Conservation (phyloP, 2,113 vertebrate genomes). For the Urocolius indicus region DNA sequence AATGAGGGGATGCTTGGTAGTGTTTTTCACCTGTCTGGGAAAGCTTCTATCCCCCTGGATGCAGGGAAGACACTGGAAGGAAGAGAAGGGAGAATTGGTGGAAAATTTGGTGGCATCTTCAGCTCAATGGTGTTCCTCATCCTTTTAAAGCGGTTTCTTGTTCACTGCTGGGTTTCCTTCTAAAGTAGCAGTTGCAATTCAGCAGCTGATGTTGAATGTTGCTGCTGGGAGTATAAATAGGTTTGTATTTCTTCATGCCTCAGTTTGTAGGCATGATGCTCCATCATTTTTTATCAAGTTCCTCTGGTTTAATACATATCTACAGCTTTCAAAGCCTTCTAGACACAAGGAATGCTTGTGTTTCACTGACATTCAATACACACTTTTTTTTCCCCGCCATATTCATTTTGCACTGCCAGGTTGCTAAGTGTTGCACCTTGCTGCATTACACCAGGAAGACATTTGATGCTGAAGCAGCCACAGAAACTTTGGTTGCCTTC, state of each 20-base stretch:
- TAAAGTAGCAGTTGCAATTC: background rate
- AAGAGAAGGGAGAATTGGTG: too few relatives aligned
- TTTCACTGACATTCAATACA: background rate
- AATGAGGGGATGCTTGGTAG: background rate
- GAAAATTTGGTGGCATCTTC: background rate
- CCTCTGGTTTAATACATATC: background rate
- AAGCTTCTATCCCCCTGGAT: rapidly evolving
- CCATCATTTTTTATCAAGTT: background rate
- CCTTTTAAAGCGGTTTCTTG: background rate
- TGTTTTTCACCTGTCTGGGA: background rate
- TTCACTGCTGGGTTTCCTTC: background rate
- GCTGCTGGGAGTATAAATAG: background rate
- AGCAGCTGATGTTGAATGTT: background rate
- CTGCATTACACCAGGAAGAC: background rate
- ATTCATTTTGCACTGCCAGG: background rate
- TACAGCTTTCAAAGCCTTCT: background rate
- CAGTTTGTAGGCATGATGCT: background rate
- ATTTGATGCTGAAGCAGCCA: background rate
- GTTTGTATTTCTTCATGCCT: background rate
- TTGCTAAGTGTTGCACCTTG: background rate
- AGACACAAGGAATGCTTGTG: background rate
- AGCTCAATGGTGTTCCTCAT: background rate
- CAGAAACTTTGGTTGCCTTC: background rate
- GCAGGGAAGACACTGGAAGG: background rate
- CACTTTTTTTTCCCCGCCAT: rapidly evolving